phyloP scores from a whole-genome alignment of 2,888 invertebrate species.

The Philereme transversata region DNA sequence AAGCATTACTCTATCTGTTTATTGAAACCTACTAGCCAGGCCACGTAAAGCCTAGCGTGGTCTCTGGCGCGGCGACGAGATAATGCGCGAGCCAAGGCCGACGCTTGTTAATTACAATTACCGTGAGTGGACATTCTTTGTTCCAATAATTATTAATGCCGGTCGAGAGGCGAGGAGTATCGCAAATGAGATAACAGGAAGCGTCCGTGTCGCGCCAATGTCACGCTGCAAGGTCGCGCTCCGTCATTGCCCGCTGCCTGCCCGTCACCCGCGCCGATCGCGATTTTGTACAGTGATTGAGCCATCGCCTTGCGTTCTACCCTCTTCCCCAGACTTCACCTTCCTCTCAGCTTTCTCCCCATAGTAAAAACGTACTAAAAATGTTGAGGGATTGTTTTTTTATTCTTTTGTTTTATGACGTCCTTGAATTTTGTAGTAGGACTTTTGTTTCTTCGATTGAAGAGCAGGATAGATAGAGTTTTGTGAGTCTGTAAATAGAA shows the following conservation, averaged over 20 bases:
- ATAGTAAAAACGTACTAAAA: conserved; percentile 16
- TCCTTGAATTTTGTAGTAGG: neutral
- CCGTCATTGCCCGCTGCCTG: conserved; percentile 24
- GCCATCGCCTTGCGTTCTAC: conserved; percentile 26
- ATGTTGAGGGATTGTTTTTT: conserved; percentile 14
- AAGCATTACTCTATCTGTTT: too few species aligned
- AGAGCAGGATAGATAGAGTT: too few species aligned
- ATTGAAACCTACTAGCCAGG: neutral
- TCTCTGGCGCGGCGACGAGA: conserved; percentile 44
- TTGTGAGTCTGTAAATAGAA: too few species aligned
- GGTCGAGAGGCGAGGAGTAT: conserved; percentile 71
- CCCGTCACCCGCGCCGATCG: conserved; percentile 12
- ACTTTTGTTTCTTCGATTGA: too few species aligned
- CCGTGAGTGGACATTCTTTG: conserved; percentile 84
- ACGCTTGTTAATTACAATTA: conserved; percentile 82
- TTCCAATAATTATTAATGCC: conserved; percentile 82
- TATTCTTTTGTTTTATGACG: neutral
- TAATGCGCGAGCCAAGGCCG: conserved; percentile 57
- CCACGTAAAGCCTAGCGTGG: conserved; percentile 7
- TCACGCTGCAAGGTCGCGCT: conserved; percentile 67
- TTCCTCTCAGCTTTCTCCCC: conserved; percentile 9
- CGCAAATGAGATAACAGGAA: conserved; percentile 81
- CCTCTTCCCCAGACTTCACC: conserved; percentile 15
- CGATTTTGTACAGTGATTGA: conserved; percentile 15
- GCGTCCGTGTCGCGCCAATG: conserved; percentile 76